A percentile compares a stretch with the other conserved stretches of the same genome.
Conservation (phyloP, 1,140 invertebrate genomes). For the Drosophila ercepeae region DNA sequence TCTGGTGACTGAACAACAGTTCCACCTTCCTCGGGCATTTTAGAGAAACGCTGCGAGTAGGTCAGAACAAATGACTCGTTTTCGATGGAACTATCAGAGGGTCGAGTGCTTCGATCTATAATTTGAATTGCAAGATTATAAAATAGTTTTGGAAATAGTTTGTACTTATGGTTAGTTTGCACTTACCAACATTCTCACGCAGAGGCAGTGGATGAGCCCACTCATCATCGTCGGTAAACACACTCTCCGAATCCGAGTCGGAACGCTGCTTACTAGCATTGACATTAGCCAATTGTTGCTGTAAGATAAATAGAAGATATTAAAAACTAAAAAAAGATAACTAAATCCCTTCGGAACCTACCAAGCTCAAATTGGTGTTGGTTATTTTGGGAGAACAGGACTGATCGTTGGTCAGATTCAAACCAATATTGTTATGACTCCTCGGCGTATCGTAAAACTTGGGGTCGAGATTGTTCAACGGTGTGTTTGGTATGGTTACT, state of each 20-base stretch:
- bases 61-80: slow-evolving; percentile 86
- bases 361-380: slow-evolving; percentile 78
- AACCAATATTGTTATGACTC: slow-evolving; percentile 82
- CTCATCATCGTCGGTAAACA: slow-evolving; percentile 86
- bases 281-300: slow-evolving; percentile 67
- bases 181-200: slow-evolving; percentile 78
- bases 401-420: slow-evolving; percentile 83
- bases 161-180: no score
- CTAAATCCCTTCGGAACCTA: slow-evolving; percentile 5
- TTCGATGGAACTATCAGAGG: slow-evolving; percentile 85
- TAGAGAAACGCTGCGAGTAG: slow-evolving; percentile 86
- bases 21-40: slow-evolving; percentile 83
- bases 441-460: slow-evolving; percentile 86
- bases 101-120: slow-evolving; percentile 82
- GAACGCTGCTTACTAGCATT: slow-evolving; percentile 74
- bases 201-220: slow-evolving; percentile 84
- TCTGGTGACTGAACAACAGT: slow-evolving; percentile 8
- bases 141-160: background rate
- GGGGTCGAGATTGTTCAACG: slow-evolving; percentile 83
- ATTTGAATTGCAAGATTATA: background rate
- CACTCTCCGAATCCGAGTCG: slow-evolving; percentile 86
- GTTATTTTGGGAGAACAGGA: slow-evolving; percentile 83
- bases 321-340: background rate
- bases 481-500: slow-evolving; percentile 52
- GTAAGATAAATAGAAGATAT: background rate